Conservation (phyloP, 2,797 vertebrate species). For the Vespertilio murinus region DNA sequence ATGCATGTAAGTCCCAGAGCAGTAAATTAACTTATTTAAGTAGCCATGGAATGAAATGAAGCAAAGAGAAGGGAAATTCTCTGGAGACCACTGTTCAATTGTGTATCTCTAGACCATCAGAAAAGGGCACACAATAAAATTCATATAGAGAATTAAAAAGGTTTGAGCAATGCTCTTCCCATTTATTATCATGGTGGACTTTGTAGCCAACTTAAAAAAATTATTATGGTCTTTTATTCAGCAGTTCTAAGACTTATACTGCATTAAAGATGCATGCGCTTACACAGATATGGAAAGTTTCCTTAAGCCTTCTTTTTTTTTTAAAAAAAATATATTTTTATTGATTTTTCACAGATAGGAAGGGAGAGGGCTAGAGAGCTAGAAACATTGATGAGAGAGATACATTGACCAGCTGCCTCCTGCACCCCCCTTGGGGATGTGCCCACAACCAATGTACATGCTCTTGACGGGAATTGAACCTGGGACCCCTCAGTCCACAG, state of each 20-base stretch:
- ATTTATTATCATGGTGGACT: background rate
- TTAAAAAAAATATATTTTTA: too few relatives aligned
- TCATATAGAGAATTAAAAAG: slow-evolving; percentile 36
- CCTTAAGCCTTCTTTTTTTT: background rate
- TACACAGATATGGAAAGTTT: background rate
- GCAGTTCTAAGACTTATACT: background rate
- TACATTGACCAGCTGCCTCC: too few relatives aligned
- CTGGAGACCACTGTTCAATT: slow-evolving; percentile 4
- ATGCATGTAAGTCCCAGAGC: slow-evolving; percentile 43
- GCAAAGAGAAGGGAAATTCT: slow-evolving; percentile 30
- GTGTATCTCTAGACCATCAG: slow-evolving; percentile 1
- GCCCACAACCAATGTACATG: too few relatives aligned
- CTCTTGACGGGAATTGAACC: too few relatives aligned
- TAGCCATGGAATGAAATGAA: slow-evolving; percentile 54
- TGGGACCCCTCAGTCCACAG: too few relatives aligned
- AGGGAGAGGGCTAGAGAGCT: too few relatives aligned
- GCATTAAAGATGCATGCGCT: background rate
- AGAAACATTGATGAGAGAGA: too few relatives aligned
- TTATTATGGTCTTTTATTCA: background rate
- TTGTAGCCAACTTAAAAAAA: background rate
- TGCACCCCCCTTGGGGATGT: too few relatives aligned
- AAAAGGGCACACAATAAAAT: slow-evolving; percentile 44
- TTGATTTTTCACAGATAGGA: too few relatives aligned
- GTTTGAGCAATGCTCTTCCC: background rate
- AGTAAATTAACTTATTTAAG: slow-evolving; percentile 61